A percentile compares a stretch with the other conserved stretches of the same genome.
Evolutionary conservation across 2,797 vertebrate species (phyloP).

Genomic region (Xenentodon cancila): DNA sequence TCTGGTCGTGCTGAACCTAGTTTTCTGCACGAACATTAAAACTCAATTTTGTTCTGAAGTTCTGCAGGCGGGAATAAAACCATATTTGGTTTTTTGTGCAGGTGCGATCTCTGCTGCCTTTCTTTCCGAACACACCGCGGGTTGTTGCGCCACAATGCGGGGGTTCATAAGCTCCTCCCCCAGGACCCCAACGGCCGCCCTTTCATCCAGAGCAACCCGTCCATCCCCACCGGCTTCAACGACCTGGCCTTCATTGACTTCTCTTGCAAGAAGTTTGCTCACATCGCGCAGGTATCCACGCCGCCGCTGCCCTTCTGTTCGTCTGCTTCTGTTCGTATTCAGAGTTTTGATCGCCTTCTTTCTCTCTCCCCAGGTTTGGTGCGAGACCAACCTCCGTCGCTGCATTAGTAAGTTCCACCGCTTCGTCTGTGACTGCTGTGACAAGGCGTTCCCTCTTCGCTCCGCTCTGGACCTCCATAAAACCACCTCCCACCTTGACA

Average conservation of each 20-base stretch:
- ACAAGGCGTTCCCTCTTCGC: slow-evolving; percentile 95
- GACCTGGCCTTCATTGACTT: slow-evolving; percentile 98
- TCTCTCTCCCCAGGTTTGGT: slow-evolving; percentile 88
- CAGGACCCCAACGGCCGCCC: slow-evolving; percentile 90
- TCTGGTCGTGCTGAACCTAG: too few species aligned
- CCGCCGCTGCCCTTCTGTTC: too few species aligned
- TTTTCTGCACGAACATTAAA: too few species aligned
- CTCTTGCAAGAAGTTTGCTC: slow-evolving; percentile 94
- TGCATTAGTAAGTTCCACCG: slow-evolving; percentile 94
- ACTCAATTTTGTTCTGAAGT: too few species aligned
- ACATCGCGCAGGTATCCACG: slow-evolving; percentile 91
- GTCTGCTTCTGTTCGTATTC: too few species aligned
- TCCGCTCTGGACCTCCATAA: slow-evolving; percentile 89
- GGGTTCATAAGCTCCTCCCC: slow-evolving; percentile 93
- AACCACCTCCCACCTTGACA: slow-evolving; percentile 69
- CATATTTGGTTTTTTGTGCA: slow-evolving; percentile 44
- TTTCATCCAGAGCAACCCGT: slow-evolving; percentile 98
- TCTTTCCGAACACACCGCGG: slow-evolving; percentile 95
- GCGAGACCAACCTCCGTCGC: slow-evolving; percentile 94
- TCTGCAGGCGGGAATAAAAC: not conserved
- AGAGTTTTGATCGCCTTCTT: too few species aligned
- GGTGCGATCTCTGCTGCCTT: slow-evolving; percentile 95
- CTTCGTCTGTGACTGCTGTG: slow-evolving; percentile 91
- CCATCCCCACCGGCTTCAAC: slow-evolving; percentile 95
- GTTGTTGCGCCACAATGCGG: slow-evolving; percentile 92